Conservation (phyloP, 1,140 invertebrate genomes). For the Nilaparvata lugens region DNA sequence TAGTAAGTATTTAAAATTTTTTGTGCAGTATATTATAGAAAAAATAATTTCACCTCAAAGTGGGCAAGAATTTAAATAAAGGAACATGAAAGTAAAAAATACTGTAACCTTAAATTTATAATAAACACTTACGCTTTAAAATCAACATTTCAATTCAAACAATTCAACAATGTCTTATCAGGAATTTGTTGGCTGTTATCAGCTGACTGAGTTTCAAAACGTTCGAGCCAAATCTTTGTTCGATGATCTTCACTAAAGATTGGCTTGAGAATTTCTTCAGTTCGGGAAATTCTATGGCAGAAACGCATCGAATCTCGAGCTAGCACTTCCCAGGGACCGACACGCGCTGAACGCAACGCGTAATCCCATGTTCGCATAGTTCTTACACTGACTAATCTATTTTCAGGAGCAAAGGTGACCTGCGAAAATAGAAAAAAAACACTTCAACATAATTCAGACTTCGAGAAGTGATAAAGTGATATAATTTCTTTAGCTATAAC, state of each 20-base stretch:
- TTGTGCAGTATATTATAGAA: no score
- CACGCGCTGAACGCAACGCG: slow-evolving; percentile 50
- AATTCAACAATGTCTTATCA: no score
- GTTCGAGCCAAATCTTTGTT: background rate
- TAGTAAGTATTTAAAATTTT: no score
- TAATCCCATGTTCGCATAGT: slow-evolving; percentile 50
- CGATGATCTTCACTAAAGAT: background rate
- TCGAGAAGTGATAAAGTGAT: no score
- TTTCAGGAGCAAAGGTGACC: slow-evolving; percentile 47
- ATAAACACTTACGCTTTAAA: no score
- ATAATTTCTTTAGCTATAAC: no score
- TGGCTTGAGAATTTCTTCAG: slow-evolving; percentile 33
- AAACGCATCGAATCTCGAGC: slow-evolving; percentile 50
- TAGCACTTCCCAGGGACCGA: slow-evolving; percentile 52
- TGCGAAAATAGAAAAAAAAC: slow-evolving; percentile 34
- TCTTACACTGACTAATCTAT: slow-evolving; percentile 40
- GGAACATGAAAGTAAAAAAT: no score
- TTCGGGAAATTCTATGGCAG: slow-evolving; percentile 37
- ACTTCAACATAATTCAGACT: slow-evolving; percentile 4
- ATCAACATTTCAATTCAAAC: no score
- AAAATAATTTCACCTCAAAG: no score
- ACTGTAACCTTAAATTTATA: no score
- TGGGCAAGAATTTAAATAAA: no score
- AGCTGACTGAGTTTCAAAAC: background rate
- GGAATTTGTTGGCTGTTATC: no score